These are phyloP conservation scores for Nothocercus julius DNA, from an alignment of 2,113 vertebrate genomes.

Conservation along the genomic window DNA sequence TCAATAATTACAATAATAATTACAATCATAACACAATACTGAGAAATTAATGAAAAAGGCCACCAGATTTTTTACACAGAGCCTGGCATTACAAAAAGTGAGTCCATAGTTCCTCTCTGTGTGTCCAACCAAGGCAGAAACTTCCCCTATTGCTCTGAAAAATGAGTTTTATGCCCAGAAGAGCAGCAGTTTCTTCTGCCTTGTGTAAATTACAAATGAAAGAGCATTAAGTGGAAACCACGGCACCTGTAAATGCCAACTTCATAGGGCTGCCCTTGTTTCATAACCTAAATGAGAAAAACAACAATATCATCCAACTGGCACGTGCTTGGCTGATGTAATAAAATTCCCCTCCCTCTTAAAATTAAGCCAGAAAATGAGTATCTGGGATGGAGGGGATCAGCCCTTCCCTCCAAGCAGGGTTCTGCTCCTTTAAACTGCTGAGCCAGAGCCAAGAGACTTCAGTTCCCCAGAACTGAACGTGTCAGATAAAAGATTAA, in stretches of 20 bases:
- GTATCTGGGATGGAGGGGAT: neutral
- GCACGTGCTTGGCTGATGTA: neutral
- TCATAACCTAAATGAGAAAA: neutral
- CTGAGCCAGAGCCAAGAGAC: neutral
- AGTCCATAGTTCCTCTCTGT: neutral
- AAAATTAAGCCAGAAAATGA: neutral
- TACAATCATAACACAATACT: neutral
- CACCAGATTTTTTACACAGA: accelerated
- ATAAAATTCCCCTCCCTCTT: neutral
- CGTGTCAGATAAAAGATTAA: neutral
- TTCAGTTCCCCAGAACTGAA: neutral
- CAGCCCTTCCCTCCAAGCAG: neutral
- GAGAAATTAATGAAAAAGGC: neutral
- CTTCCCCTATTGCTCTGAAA: neutral
- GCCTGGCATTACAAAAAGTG: accelerated
- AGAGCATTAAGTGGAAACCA: neutral
- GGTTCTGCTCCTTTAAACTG: neutral
- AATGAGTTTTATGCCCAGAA: neutral
- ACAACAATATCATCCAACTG: neutral
- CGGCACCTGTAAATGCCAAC: neutral
- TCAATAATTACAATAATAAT: accelerated
- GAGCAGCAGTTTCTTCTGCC: neutral
- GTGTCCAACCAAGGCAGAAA: neutral
- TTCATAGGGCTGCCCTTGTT: conserved; percentile 3
- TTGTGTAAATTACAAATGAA: conserved; percentile 5